Percentiles rank a stretch among this genome's conserved stretches.
phyloP scores from a whole-genome alignment of 2,888 invertebrate species.

The Oxystoma pomonae region DNA sequence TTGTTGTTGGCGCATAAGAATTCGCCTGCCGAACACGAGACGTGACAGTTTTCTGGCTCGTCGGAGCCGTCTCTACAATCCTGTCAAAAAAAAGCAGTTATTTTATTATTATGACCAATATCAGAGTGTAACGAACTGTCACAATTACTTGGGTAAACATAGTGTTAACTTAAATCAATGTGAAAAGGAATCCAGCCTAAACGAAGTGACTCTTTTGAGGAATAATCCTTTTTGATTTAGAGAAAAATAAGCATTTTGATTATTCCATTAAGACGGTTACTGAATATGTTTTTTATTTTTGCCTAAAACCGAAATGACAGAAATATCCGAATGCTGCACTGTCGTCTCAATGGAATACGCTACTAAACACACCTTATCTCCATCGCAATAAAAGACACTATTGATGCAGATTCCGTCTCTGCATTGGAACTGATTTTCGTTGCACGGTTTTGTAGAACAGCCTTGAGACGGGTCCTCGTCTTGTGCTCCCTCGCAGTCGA shows the following conservation, averaged over 20 bases:
- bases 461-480: conserved; percentile 52
- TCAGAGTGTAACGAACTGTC: no score
- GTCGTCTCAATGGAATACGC: no score
- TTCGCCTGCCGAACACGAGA: conserved; percentile 49
- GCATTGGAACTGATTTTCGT: conserved; percentile 50
- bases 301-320: no score
- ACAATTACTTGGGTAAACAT: no score
- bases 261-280: no score
- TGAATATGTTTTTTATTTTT: no score
- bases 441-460: conserved; percentile 39
- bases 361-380: conserved; percentile 53
- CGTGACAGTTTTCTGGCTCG: conserved; percentile 57
- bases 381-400: conserved; percentile 60
- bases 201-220: no score
- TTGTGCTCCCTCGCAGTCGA: conserved; percentile 63
- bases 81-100: conserved; percentile 9
- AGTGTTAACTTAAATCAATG: not conserved
- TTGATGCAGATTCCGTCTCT: conserved; percentile 55
- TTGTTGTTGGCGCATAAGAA: conserved; percentile 56
- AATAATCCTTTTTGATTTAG: no score
- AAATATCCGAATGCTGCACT: not conserved
- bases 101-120: no score
- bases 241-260: no score
- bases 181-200: not conserved
- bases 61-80: conserved; percentile 70